These are phyloP conservation scores for Sycophila sp. DNA, from an alignment of 1,140 invertebrate genomes.

Conservation along the genomic window DNA sequence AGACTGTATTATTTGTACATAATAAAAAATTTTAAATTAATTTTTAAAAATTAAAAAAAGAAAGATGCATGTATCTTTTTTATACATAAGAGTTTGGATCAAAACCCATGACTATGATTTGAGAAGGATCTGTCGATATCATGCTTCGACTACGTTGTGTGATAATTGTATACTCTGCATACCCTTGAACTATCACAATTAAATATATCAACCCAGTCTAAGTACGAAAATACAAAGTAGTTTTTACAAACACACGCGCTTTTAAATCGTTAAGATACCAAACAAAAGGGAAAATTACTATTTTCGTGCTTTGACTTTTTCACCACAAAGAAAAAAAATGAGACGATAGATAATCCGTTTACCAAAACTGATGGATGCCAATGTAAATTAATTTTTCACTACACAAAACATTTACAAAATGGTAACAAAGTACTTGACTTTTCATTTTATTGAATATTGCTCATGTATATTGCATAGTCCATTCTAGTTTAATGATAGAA, in stretches of 20 bases:
- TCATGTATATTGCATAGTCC: constrained; percentile 5
- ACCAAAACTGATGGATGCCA: constrained; percentile 14
- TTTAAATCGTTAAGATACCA: constrained; percentile 17
- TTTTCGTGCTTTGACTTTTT: constrained; percentile 37
- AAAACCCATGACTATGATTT: constrained; percentile 19
- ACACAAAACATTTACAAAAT: not conserved
- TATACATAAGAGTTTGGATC: constrained; percentile 12
- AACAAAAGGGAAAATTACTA: constrained; percentile 11
- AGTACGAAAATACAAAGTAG: constrained; percentile 32
- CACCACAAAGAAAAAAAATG: not conserved
- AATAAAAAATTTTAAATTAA: not conserved
- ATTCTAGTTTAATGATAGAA: constrained; percentile 20
- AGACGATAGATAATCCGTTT: constrained; percentile 20
- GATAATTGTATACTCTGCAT: constrained; percentile 37
- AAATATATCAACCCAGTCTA: constrained; percentile 26
- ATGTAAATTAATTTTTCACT: not conserved
- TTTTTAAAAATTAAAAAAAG: not conserved
- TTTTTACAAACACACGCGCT: constrained; percentile 29
- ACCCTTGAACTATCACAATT: constrained; percentile 21
- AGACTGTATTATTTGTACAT: not conserved
- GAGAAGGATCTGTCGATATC: constrained; percentile 23
- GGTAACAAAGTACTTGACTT: not conserved
- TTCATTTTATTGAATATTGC: not conserved
- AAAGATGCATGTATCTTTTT: no score
- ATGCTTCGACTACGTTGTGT: constrained; percentile 32